Evolutionary conservation across 2,888 invertebrate species (phyloP), one percentile per base, ranked within the genome.

Genomic region (Incurvaria masculella): DNA sequence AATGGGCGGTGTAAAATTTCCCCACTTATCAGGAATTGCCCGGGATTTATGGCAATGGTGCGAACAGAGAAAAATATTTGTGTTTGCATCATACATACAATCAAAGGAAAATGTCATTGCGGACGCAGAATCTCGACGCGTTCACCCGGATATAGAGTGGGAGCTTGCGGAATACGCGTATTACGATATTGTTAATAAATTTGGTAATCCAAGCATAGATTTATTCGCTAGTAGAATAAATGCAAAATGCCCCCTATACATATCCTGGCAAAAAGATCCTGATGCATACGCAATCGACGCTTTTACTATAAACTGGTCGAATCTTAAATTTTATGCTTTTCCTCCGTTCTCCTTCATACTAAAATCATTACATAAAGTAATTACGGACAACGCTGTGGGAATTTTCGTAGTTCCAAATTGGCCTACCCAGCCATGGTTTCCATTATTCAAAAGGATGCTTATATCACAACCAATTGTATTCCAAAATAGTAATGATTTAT

Each of bases 291-390:
- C 4, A 21, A 21, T 43, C 10, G 43, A 43, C n/a, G 43, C 43
- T 3, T 43, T 43, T 18, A 43, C 43, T 4, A 20, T 43, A 16
- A 10, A 5, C 4, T 43, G 43, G 43, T 43, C 43, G 11, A 10
- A 43, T 3, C 21, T 21, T 14, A 8, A 21, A 14, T 43, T 43
- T 21, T 43, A 43, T 21, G 43, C 43, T 16, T 43, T 43, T 43
- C 43, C 43, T 14, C 43, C 43, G 2, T 62, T 62, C 51, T 50
- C 56, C 3, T 4, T 60, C 4, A 53, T 63, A 21, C 44, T 56
- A 21, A 51, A 48, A 45, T 38, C 47, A 19, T 40, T 51, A 14
- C 14, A 33, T 16, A 51, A 51, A 47, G 47, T 51, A 8, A 48
- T 46, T 17, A 21, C 14, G n/a, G 51, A 51, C 16, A 39, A 40